Percentiles rank a stretch among this genome's conserved stretches.
phyloP scores from a whole-genome alignment of 2,113 vertebrate genomes.

The Catharus bicknelli region DNA sequence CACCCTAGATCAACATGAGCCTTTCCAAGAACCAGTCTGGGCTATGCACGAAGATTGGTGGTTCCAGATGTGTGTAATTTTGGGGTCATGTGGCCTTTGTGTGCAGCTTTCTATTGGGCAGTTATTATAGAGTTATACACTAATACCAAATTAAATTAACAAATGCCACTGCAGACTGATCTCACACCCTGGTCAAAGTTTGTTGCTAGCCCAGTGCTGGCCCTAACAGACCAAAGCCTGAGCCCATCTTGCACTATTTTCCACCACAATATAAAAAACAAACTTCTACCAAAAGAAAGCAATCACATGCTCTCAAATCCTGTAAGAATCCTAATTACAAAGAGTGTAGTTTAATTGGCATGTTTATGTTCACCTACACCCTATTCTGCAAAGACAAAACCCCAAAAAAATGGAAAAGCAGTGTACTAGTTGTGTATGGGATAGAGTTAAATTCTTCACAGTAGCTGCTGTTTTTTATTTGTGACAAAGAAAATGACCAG shows the following conservation, averaged over 20 bases:
- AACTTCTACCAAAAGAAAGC: neutral
- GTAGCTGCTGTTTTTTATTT: neutral
- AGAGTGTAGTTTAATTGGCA: neutral
- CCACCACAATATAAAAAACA: neutral
- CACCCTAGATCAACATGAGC: neutral
- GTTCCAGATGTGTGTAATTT: neutral
- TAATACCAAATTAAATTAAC: neutral
- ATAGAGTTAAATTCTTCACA: neutral
- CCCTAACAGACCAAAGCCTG: neutral
- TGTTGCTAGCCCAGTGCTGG: neutral
- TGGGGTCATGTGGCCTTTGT: neutral
- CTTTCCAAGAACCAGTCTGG: neutral
- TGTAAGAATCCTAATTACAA: neutral
- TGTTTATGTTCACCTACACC: neutral
- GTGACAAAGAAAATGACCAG: neutral
- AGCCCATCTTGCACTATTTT: neutral
- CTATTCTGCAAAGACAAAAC: neutral
- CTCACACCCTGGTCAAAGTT: neutral
- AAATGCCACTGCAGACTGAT: neutral
- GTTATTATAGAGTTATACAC: neutral
- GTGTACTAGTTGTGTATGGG: neutral
- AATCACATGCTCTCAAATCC: neutral
- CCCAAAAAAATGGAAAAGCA: neutral
- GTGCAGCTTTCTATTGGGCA: neutral
- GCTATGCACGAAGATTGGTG: fast-evolving